Base-by-base conservation (phyloP, 53 echinoderm and acorn worm species). In the Paracentrotus lividus region DNA sequence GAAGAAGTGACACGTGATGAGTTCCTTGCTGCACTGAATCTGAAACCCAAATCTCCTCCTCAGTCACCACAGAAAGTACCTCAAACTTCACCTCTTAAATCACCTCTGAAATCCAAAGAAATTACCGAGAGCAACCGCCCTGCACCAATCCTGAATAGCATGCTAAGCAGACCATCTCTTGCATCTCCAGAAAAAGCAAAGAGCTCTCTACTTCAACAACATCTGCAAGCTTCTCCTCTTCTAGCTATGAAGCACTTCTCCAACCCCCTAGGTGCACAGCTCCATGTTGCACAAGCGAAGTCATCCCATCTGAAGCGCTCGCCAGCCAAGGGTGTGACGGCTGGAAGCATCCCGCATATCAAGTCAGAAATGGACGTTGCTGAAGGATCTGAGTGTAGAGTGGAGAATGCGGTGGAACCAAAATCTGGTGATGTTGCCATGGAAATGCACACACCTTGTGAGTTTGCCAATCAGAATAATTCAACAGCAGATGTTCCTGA, bases 381-480 rank as follows among this genome's bases (percentile, higher is more conserved):
- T 44, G 49, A 72, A 53, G 91, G 78, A 90, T 61, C 57, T 1
- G 75, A 91, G 49, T 15, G 72, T 49, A 77, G 84, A 51, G 42
- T 36, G 20, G 61, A 89, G 45, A 89, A 5, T 72, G 91, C 26
- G 0, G 32, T 57, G 40, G 98, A 95, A 60, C 96, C 96, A 32
- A 75, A 90, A 12, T 95, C 96, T 49, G 96, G 94, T 43, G 97
- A 96, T 47, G 92, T 96, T 23, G 97, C 96, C 58, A 94, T 94
- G 40, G 97, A 96, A 84, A 97, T 97, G 97, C 95, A 96, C 38
- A 93, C 95, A 23, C 97, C 97, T 12, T 92, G 84, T 26, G 97
- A 97, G 88, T 95, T 96, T 93, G 97, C 97, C 33, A 93, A 85
- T 45, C 92, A 92, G 47, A 93, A 93, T 44, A 91, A 85, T 91